Base-by-base conservation (phyloP, 1,140 invertebrate genomes). In the Drosophila lowei region DNA sequence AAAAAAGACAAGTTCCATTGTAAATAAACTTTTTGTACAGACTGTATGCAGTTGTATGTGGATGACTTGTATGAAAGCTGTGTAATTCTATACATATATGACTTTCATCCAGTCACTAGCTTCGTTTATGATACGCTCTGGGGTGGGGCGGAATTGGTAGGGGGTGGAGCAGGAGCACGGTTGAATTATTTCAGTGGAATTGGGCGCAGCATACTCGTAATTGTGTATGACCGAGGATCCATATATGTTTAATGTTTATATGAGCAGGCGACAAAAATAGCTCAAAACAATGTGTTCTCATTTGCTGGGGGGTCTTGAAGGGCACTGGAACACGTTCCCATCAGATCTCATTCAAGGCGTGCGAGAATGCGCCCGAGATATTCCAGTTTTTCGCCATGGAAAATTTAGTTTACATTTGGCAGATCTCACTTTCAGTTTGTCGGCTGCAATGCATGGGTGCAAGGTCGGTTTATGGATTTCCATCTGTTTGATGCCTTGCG, bases 101-200 rank as follows among this genome's bases (percentile, higher is more conserved):
- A 34, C 18, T 25, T 48, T 62, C 44, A 48, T 34, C 30, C 43
- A 64, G 28, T 64, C 58, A 48, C 43, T 64, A 21, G 34, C 34
- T 30, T 7, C 30, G 30, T 30, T 30, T 30, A 8, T 30, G 28
- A 30, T 30, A 30, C 28, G 28, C 28, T 9, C 63, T 47, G 30
- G 15, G 23, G 18, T 63, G 48, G 58, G 16, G 7, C 61, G 15
- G 30, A 41, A 8, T 3, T 6, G 6, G 28, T 9, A 34, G 30
- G 30, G 30, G 6, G 30, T 1, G 30, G 30, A 28, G 25, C 18
- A 18, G 18, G 25, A 28, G 25, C 25, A 28, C 61, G 62, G 61
- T 46, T 63, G 61, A 21, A 64, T 63, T 48, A 64, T 64, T 64
- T 63, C 43, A 48, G 62, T 63, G 42, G 61, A 43, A 63, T 8